Evolutionary conservation across 1,140 invertebrate species (phyloP).

Genomic region (Saxidomus purpurata): DNA sequence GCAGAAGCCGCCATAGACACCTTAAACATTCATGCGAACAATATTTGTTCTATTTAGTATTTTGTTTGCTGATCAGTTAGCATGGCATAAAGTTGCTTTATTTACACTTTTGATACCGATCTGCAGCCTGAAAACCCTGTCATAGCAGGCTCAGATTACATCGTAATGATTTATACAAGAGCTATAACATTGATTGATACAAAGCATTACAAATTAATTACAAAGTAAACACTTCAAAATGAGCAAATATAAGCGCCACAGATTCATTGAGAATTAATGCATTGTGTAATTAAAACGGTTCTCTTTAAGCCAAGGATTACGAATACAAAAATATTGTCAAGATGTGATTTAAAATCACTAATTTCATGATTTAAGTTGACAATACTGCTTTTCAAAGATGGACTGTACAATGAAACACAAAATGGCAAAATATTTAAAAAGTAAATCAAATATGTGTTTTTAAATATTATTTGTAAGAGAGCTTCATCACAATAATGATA

Average conservation of each 20-base stretch:
- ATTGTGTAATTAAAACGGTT: conserved; percentile 7
- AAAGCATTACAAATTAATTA: conserved; percentile 22
- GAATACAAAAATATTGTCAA: too few species aligned
- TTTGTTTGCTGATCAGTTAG: conserved; percentile 19
- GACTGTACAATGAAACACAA: too few species aligned
- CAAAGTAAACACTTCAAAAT: conserved; percentile 24
- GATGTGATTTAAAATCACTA: too few species aligned
- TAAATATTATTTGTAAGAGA: too few species aligned
- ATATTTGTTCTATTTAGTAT: background rate
- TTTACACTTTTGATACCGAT: conserved; percentile 12
- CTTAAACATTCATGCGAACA: background rate
- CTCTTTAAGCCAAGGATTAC: background rate
- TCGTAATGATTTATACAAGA: background rate
- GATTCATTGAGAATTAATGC: background rate
- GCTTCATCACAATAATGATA: too few species aligned
- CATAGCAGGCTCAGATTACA: background rate
- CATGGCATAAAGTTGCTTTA: conserved; percentile 23
- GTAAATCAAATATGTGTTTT: too few species aligned
- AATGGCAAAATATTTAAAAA: too few species aligned
- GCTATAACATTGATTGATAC: conserved; percentile 14
- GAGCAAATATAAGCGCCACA: background rate
- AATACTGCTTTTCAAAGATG: too few species aligned
- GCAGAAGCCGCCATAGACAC: background rate
- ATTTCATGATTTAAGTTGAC: too few species aligned
- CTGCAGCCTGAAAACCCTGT: background rate